Percentiles rank a stretch among this genome's conserved stretches.
These are phyloP conservation scores for Zosterops hypoxanthus DNA, from an alignment of 2,113 vertebrate genomes.

Conservation along the genomic window DNA sequence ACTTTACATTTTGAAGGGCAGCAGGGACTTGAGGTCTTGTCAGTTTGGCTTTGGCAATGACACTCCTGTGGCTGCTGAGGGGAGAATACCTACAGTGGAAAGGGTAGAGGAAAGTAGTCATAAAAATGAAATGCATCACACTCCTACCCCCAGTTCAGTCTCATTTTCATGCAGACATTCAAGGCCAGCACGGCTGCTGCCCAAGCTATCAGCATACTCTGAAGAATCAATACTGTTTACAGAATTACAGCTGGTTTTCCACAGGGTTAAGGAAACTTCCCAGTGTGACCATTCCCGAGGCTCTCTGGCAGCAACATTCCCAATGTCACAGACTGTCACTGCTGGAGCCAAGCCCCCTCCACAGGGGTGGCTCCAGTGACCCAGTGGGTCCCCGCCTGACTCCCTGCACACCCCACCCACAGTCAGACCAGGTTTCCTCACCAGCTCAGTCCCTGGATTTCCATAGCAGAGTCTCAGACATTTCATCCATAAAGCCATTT, in stretches of 20 bases:
- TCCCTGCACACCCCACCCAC: neutral
- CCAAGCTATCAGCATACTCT: accelerated
- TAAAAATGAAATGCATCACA: neutral
- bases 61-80: neutral
- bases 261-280: neutral
- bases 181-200: neutral
- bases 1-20: neutral
- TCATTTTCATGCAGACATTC: neutral
- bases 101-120: neutral
- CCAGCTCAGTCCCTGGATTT: accelerated
- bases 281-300: accelerated
- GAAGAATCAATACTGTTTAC: neutral
- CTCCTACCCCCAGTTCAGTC: neutral
- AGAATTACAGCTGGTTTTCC: neutral
- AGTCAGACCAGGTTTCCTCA: neutral
- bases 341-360: neutral
- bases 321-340: neutral
- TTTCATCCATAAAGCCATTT: neutral
- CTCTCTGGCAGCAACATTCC: neutral
- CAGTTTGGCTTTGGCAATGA: neutral
- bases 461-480: accelerated
- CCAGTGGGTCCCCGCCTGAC: accelerated
- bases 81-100: neutral
- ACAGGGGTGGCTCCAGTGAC: neutral
- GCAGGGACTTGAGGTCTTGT: neutral